Evolutionary conservation across 2,797 vertebrate genomes (phyloP).

Genomic region (Chelmon rostratus): DNA sequence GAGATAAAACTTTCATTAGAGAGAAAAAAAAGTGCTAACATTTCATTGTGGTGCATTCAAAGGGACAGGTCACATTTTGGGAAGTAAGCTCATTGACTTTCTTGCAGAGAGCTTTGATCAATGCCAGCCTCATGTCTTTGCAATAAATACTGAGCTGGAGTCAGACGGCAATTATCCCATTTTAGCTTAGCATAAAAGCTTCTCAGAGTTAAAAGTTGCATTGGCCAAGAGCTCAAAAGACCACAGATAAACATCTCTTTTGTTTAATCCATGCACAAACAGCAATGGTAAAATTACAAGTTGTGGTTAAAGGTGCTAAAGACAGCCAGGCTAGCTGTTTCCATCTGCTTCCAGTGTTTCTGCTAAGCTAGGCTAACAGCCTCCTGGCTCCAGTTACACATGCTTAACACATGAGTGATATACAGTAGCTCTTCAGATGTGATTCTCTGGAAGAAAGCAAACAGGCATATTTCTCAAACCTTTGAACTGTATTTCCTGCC

Average conservation of each 20-base stretch:
- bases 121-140: not conserved
- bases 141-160: not conserved
- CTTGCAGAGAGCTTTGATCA: not conserved
- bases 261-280: not conserved
- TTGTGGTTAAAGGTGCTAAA: not conserved
- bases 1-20: slow-evolving; percentile 4
- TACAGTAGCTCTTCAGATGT: not conserved
- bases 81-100: not conserved
- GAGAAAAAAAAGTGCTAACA: not conserved
- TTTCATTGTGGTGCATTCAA: not conserved
- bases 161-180: not conserved
- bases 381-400: not conserved
- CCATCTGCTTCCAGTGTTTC: not conserved
- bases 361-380: not conserved
- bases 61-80: not conserved
- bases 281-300: not conserved
- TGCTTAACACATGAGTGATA: not conserved
- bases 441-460: not conserved
- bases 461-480: no score
- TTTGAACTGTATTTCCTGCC: not conserved
- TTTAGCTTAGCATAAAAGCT: not conserved
- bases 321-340: not conserved
- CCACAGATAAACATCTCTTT: not conserved
- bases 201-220: not conserved
- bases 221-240: not conserved